Base-by-base conservation (phyloP, 2,888 invertebrate genomes). In the Chrysomela aeneicollis region DNA sequence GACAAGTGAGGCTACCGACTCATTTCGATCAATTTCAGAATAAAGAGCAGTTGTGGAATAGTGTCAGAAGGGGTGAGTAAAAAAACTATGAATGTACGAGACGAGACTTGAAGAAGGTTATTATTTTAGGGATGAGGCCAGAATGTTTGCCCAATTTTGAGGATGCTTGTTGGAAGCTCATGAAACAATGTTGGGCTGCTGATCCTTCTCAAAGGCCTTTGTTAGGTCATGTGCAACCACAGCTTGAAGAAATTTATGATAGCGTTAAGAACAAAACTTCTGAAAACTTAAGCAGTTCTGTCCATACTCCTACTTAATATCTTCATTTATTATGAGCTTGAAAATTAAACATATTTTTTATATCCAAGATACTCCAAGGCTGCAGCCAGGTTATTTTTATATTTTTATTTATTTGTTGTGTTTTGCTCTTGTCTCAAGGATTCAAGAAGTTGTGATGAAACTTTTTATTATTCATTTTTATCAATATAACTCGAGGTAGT, bases 21-120 rank as follows among this genome's bases (percentile, higher is more conserved):
- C 89, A 90, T 4, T 95, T 94, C 79, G 94, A 94, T 78, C 88
- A 89, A 70, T 94, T 93, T 79, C 90, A 90, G 75, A 94, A 91
- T 74, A 94, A 94, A 77, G 94, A 95, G 78, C 92, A 93, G 76
- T 83, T 95, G 0, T 95, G 94, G 94, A 91, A 85, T 63, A 91
- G 89, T 79, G 95, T 95, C 0, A 89, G 89, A 76, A 89, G 89
- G 89, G 94, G 94, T 93, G 77, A 59, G 50, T 63, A 15, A 3
- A 10, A 4, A 6, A 35, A 12, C 2, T 35, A 35, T 35, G 35
- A 35, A 35, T 2, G 35, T 10, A 10, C 1, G 35, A 10, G 8
- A 10, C 1, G 35, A 10, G 8, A 10, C 2, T 10, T 35, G 35
- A 49, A 49, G 4, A 54, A 12, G 10, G 12, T 55, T 8, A 49